These are phyloP conservation scores for Cottoperca gobio DNA, from an alignment of 2,797 vertebrate species.

Conservation along the genomic window DNA sequence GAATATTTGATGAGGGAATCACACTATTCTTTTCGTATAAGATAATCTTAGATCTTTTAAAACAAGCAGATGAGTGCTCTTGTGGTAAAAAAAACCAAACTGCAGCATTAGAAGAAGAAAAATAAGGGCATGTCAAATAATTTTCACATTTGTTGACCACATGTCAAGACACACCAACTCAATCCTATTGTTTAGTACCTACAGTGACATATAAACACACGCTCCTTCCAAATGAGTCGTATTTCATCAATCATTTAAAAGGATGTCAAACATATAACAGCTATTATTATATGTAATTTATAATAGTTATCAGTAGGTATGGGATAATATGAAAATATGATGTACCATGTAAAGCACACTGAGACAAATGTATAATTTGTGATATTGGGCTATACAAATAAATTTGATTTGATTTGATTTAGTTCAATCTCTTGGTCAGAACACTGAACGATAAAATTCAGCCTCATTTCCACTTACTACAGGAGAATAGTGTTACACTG, in stretches of 20 bases:
- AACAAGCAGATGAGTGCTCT: background rate
- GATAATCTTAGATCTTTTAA: background rate
- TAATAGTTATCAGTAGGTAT: no score
- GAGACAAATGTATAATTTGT: no score
- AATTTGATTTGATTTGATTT: no score
- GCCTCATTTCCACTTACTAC: conserved; percentile 19
- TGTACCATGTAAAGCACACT: no score
- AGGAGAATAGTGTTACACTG: conserved; percentile 5
- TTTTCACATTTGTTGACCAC: background rate
- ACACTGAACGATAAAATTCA: conserved; percentile 4
- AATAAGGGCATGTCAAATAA: background rate
- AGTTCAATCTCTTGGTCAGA: no score
- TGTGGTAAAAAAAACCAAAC: background rate
- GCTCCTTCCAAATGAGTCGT: conserved; percentile 18
- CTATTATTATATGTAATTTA: no score
- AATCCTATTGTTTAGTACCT: background rate
- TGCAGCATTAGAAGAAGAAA: background rate
- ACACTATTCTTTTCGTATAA: background rate
- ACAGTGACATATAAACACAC: background rate
- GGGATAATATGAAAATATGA: no score
- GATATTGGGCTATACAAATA: no score
- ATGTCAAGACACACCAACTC: background rate
- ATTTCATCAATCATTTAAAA: no score
- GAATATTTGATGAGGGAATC: background rate
- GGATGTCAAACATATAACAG: no score